Evolutionary conservation across 2,113 vertebrate genomes (phyloP).

Genomic region (Cynoglossus semilaevis): DNA sequence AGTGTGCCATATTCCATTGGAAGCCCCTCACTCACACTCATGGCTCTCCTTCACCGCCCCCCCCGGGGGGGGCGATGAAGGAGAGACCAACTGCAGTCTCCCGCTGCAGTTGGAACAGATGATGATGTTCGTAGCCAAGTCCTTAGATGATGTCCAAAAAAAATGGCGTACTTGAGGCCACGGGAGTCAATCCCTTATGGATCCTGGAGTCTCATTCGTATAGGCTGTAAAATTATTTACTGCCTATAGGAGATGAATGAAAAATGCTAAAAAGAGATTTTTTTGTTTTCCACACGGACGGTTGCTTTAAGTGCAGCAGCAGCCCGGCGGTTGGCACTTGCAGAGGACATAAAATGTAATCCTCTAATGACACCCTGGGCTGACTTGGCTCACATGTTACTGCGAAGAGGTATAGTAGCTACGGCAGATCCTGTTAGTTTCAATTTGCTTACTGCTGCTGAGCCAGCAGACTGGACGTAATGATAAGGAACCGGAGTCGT

Average conservation of each 20-base stretch:
- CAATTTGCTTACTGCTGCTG: conserved; percentile 72
- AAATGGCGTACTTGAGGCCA: too few relatives aligned
- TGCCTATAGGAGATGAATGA: conserved; percentile 21
- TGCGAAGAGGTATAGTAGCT: conserved; percentile 50
- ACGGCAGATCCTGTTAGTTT: conserved; percentile 70
- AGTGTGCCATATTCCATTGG: too few relatives aligned
- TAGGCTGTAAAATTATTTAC: not conserved
- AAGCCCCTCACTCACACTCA: too few relatives aligned
- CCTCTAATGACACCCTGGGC: conserved; percentile 67
- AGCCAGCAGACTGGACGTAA: conserved; percentile 68
- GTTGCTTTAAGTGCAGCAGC: conserved; percentile 29
- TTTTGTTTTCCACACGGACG: conserved; percentile 37
- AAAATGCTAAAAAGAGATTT: conserved; percentile 52
- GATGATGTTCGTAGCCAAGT: too few relatives aligned
- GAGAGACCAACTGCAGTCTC: too few relatives aligned
- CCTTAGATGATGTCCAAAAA: too few relatives aligned
- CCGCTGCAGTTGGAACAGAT: too few relatives aligned
- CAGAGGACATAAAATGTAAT: conserved; percentile 64
- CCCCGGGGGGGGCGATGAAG: too few relatives aligned
- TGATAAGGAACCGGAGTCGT: conserved; percentile 63
- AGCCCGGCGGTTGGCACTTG: conserved; percentile 53
- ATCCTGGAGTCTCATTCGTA: too few relatives aligned
- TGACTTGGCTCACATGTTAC: conserved; percentile 55
- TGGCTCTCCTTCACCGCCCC: too few relatives aligned
- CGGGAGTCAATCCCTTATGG: too few relatives aligned